These are phyloP conservation scores for Pterocles gutturalis DNA, from an alignment of 2,113 vertebrate genomes.

Conservation along the genomic window DNA sequence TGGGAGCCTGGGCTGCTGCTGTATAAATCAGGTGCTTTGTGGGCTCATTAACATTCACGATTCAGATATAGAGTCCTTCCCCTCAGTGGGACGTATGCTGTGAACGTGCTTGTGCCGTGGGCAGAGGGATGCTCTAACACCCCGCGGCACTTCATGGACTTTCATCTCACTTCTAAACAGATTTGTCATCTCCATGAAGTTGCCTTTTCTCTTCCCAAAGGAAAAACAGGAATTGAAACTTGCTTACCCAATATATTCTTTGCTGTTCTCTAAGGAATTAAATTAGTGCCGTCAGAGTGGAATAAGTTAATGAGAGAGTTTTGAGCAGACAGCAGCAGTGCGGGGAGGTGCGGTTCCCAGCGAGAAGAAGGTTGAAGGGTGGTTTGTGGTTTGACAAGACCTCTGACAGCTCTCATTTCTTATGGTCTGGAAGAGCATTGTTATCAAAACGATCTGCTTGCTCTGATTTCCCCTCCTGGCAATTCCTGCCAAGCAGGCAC, in stretches of 20 bases:
- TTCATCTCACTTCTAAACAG: background rate
- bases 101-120: background rate
- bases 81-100: background rate
- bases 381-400: background rate
- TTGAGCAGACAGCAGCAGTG: background rate
- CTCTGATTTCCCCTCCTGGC: accelerated
- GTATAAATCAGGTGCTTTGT: background rate
- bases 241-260: background rate
- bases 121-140: background rate
- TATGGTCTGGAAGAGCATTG: accelerated
- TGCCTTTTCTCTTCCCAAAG: background rate
- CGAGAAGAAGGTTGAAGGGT: accelerated
- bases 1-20: background rate
- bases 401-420: background rate
- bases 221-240: background rate
- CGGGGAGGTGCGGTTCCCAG: background rate
- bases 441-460: background rate
- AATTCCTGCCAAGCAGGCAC: background rate
- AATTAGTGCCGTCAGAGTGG: background rate
- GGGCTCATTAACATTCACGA: background rate
- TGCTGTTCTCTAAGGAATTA: background rate
- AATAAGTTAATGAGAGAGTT: background rate
- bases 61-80: background rate
- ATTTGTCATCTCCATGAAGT: accelerated
- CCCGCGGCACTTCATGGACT: background rate